Evolutionary conservation across 2,113 vertebrate genomes (phyloP), one percentile per base, ranked within the genome.

Genomic region (Psettodes erumei): DNA sequence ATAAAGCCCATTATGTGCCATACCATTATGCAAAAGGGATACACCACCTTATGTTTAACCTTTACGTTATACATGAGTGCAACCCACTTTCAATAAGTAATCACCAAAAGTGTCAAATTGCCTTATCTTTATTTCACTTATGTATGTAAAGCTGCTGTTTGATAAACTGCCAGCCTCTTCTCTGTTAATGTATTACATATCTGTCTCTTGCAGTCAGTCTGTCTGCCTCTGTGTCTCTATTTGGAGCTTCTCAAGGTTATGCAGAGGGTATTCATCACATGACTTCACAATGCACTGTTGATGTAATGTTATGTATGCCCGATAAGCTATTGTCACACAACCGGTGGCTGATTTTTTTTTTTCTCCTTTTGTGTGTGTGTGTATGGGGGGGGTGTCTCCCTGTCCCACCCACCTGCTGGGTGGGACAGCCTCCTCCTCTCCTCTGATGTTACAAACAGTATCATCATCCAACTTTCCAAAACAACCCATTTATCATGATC

Each of bases 271-370:
- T 33, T 63, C 27, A 33, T 79, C 77, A 76, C 60, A 75, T 81
- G 77, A 74, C 83, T 53, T 55, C 56, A 60, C 51, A 75, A 30
- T 72, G 53, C 67, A 50, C 48, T 2, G 3, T 30, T 87, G 78
- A 85, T 81, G 75, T 77, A 55, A 86, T 83, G 69, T 71, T 37
- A 60, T 63, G 70, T 72, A 27, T 19, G 21, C 53, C 62, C 76
- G 43, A 70, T 40, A 76, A 69, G 69, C 71, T 53, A 38, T 40
- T 58, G 45, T 84, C 63, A 47, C 13, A 71, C 51, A 58, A 71
- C 7, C 19, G 21, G 5, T 1, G 28, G 30, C 28, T 66, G 42
- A 28, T 58, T 33, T 50, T 54, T 59, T 25, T 30, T 25, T 38
- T 8, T 8, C n/a, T n/a, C n/a, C n/a, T n/a, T n/a, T n/a, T n/a